Evolutionary conservation across 2,113 vertebrate genomes (phyloP).

Genomic region (Pituophis catenifer): DNA sequence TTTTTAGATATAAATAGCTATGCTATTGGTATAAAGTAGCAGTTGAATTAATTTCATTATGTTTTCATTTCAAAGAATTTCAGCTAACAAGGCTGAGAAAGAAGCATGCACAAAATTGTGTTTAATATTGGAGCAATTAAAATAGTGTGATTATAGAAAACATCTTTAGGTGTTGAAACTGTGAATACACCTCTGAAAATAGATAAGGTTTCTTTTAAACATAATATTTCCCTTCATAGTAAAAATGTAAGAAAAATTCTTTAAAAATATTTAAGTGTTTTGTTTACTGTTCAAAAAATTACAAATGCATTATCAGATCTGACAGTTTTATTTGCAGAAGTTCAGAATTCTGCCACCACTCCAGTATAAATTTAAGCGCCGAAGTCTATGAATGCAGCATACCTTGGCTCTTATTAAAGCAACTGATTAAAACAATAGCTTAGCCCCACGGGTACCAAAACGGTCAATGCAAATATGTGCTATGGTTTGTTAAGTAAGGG

Average conservation of each 20-base stretch:
- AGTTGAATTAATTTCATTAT: neutral
- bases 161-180: neutral
- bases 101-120: neutral
- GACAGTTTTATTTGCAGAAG: neutral
- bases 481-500: neutral
- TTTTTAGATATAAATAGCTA: neutral
- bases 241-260: neutral
- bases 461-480: neutral
- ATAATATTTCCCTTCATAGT: neutral
- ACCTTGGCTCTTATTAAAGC: slow-evolving; percentile 5
- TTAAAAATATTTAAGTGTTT: neutral
- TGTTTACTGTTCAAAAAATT: neutral
- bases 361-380: neutral
- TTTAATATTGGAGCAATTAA: neutral
- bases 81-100: neutral
- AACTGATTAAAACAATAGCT: neutral
- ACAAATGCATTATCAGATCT: neutral
- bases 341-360: neutral
- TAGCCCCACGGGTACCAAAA: neutral
- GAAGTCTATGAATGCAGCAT: neutral
- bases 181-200: neutral
- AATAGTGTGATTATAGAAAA: neutral
- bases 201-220: neutral
- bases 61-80: neutral
- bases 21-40: neutral